Evolutionary conservation across 2,113 vertebrate genomes (phyloP).

Genomic region (Hippopotamus amphibius): DNA sequence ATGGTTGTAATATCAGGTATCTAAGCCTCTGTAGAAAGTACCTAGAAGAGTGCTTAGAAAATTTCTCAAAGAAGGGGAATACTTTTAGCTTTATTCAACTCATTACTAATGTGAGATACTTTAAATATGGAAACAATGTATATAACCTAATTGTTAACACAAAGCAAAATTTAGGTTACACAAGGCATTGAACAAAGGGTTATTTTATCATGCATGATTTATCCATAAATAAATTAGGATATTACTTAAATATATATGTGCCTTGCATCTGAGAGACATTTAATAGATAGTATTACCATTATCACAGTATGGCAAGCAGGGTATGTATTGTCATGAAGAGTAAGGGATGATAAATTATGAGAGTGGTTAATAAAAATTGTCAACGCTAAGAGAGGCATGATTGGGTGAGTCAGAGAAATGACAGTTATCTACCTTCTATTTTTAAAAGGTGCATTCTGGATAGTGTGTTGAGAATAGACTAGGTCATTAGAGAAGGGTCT

Average conservation of each 20-base stretch:
- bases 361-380: not conserved
- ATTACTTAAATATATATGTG: not conserved
- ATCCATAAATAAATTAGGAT: not conserved
- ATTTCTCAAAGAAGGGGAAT: not conserved
- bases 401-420: not conserved
- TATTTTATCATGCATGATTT: not conserved
- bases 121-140: not conserved
- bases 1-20: not conserved
- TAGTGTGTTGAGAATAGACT: not conserved
- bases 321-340: not conserved
- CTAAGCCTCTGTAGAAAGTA: not conserved
- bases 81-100: not conserved
- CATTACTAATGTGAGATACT: not conserved
- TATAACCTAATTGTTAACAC: not conserved
- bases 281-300: not conserved
- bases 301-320: not conserved
- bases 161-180: not conserved
- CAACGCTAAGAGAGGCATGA: not conserved
- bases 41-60: not conserved
- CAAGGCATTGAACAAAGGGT: not conserved
- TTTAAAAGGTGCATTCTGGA: not conserved
- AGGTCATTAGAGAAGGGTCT: not conserved
- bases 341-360: not conserved
- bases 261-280: not conserved
- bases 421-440: not conserved